Conservation (phyloP, 2,113 vertebrate species). For the Machaerirhynchus nigripectus region DNA sequence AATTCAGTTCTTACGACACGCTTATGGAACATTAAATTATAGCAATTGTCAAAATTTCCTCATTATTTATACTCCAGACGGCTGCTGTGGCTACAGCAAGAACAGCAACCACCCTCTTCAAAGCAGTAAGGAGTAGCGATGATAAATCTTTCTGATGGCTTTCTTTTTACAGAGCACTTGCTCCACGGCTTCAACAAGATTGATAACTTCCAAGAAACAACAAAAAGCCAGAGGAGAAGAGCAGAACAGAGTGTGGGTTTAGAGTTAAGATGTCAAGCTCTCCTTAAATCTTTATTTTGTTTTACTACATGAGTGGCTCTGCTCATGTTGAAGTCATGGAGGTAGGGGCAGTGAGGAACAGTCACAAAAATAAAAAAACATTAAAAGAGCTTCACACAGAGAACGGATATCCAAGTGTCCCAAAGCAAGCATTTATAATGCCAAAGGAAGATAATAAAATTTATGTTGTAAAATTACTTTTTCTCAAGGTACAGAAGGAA, state of each 20-base stretch:
- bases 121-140: slow-evolving; percentile 19
- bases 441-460: not conserved
- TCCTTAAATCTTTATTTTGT: not conserved
- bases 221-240: not conserved
- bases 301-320: not conserved
- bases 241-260: not conserved
- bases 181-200: not conserved
- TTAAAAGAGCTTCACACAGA: not conserved
- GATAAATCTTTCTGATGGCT: slow-evolving; percentile 28
- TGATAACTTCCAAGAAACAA: not conserved
- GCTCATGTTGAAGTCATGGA: not conserved
- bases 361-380: not conserved
- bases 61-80: slow-evolving; percentile 68
- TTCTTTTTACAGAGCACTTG: not conserved
- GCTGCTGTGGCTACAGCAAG: slow-evolving; percentile 55
- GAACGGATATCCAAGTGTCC: not conserved
- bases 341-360: not conserved
- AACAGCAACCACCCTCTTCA: slow-evolving; percentile 55
- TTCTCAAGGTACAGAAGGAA: not conserved
- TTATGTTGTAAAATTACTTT: not conserved
- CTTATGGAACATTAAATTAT: slow-evolving; percentile 35
- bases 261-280: not conserved
- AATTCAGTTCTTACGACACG: not conserved
- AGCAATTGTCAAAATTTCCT: slow-evolving; percentile 49
- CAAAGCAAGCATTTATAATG: not conserved